Evolutionary conservation across 2,888 invertebrate species (phyloP), one percentile per base, ranked within the genome.

Genomic region (Biston betularia): DNA sequence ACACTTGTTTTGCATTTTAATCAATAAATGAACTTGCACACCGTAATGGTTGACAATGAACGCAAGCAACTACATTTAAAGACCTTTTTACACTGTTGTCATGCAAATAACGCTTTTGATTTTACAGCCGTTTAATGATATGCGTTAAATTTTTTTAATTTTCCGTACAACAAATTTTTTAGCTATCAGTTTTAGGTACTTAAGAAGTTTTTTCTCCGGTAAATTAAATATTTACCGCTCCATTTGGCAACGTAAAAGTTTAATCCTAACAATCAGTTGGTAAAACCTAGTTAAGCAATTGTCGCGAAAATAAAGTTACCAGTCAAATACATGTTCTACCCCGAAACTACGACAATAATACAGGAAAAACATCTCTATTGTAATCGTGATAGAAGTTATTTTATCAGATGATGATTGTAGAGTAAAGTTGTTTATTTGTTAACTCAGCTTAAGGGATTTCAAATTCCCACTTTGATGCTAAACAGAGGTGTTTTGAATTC

Each of bases 361-460:
- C 78, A 11, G 49, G 55, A 42, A 62, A 42, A 57, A 69, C 65
- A 67, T 50, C 76, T 71, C 73, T 83, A 80, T 67, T 11, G 0
- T 15, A 4, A 42, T 0, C 2, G 6, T 0, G 0, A 48, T 76
- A 83, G 75, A 74, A 75, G 58, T 69, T 45, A 81, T 55, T 75
- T 73, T 79, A 38, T 33, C 34, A 38, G 59, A 70, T 73, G 55
- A 52, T 35, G 56, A 42, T 73, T 52, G 49, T 14, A 40, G 46
- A 48, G 33, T 63, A 77, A 76, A 64, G 71, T 85, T 78, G 80
- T 74, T 74, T 75, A 84, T 86, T 84, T 78, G 49, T 83, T 84
- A 88, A 89, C 86, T 85, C 83, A 81, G 89, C 89, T 92, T 92
- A 90, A 85, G 84, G 90, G 90, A 91, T 92, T 90, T 88, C 78